phyloP scores from a whole-genome alignment of 2,113 vertebrate genomes.

The Trematomus loennbergii region DNA sequence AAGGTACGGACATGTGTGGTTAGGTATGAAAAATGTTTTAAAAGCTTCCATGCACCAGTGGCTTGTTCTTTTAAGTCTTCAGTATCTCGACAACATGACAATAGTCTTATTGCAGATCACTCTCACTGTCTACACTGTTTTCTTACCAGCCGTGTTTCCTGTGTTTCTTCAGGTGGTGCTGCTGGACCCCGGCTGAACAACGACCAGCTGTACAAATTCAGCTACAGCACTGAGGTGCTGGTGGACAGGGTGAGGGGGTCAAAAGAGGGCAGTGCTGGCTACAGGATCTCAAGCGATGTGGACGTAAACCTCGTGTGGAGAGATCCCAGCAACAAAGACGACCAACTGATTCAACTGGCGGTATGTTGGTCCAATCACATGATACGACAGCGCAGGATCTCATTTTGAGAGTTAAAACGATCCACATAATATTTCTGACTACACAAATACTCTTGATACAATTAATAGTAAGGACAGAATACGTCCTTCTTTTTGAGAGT shows the following conservation, averaged over 20 bases:
- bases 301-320: conserved; percentile 91
- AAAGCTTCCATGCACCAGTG: neutral
- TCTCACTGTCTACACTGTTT: neutral
- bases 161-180: conserved; percentile 88
- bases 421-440: too few species aligned
- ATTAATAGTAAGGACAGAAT: neutral
- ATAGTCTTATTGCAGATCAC: neutral
- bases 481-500: neutral
- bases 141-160: conserved; percentile 29
- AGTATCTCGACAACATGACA: neutral
- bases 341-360: conserved; percentile 90
- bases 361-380: conserved; percentile 73
- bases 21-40: neutral
- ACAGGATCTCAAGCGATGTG: conserved; percentile 88
- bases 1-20: neutral
- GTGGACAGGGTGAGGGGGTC: conserved; percentile 85
- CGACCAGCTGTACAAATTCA: conserved; percentile 92
- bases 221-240: conserved; percentile 90
- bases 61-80: neutral
- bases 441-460: neutral
- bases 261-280: conserved; percentile 85
- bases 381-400: neutral
- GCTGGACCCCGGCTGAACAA: conserved; percentile 91
- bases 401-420: neutral
- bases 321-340: conserved; percentile 89